Evolutionary conservation across 2,888 invertebrate species (phyloP), one percentile per base, ranked within the genome.

Genomic region (Diadegma fenestrale): DNA sequence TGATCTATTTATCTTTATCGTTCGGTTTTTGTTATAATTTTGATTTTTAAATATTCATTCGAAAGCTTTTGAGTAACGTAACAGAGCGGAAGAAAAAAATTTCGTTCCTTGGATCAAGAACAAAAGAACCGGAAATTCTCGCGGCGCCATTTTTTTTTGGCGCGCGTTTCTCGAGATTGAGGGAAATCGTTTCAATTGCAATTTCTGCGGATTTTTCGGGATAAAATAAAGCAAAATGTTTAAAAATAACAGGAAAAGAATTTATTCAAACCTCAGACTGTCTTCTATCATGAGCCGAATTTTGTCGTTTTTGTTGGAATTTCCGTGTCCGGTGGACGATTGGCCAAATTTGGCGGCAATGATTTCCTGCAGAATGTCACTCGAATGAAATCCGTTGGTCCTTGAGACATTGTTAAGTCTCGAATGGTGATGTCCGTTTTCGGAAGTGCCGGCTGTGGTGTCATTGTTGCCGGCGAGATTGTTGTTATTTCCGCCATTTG

Each of bases 231-330:
- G 37, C 7, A 7, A 69, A 61, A 45, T 41, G 26, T 48, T 48
- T 48, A 4, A 1, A n/a, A 37, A 37, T 37, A 37, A 6, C 14
- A 3, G 0, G 10, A 5, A 30, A 48, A 51, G 4, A 30, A 33
- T 10, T 8, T 22, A 22, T 54, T 82, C 90, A 84, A 94, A 96
- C 96, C 96, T 96, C 91, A 96, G 95, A 91, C 95, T 95, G 92
- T 95, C 96, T 92, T 96, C 96, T 88, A 96, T 95, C 92, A 96
- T 95, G 92, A 95, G 95, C 89, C 96, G 95, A 94, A 96, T 95
- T 84, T 93, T 93, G 73, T 94, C 93, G 81, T 92, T 91, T 79
- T 93, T 93, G 51, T 88, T 89, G 51, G 89, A 88, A 69, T 90
- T 88, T 58, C 88, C 88, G 66, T 90, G 91, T 26, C 71, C 84